Conservation (phyloP, 92 coral and sea anemone genomes). For the Parazoanthus atlanticus region DNA sequence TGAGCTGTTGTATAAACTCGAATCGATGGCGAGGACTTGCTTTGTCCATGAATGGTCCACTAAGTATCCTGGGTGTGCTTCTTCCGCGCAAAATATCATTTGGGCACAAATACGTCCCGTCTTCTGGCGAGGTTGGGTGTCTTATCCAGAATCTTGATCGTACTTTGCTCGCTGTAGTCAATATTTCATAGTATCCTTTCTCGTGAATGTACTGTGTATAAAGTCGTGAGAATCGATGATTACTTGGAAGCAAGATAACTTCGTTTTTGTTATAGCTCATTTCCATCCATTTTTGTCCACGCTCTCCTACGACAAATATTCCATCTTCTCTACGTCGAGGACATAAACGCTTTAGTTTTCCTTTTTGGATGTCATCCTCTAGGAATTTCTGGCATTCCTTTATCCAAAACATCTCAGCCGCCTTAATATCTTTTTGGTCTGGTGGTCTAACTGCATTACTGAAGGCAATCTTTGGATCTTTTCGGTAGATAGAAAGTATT, state of each 20-base stretch:
- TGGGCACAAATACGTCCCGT: too few species aligned
- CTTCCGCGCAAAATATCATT: too few species aligned
- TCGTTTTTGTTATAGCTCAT: conserved; percentile 50
- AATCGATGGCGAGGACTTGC: too few species aligned
- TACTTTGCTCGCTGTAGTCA: too few species aligned
- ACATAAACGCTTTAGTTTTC: conserved; percentile 49
- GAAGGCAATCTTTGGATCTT: conserved; percentile 44
- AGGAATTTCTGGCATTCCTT: conserved; percentile 40
- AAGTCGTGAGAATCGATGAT: conserved; percentile 44
- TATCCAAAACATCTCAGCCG: conserved; percentile 49
- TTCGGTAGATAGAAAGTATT: conserved; percentile 29
- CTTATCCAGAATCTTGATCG: too few species aligned
- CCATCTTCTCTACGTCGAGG: conserved; percentile 46
- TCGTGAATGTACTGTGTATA: too few species aligned
- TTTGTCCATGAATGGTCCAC: too few species aligned
- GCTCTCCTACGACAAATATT: conserved; percentile 56
- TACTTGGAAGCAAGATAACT: conserved; percentile 41
- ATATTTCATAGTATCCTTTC: too few species aligned
- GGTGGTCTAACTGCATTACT: conserved; percentile 17
- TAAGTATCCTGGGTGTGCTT: too few species aligned
- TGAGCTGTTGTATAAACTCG: too few species aligned
- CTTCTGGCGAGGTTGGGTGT: too few species aligned
- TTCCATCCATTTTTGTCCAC: conserved; percentile 44
- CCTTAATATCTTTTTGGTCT: conserved; percentile 16
- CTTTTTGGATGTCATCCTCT: conserved; percentile 28